phyloP scores from a whole-genome alignment of 2,113 vertebrate species.

The Pleuronectes platessa region DNA sequence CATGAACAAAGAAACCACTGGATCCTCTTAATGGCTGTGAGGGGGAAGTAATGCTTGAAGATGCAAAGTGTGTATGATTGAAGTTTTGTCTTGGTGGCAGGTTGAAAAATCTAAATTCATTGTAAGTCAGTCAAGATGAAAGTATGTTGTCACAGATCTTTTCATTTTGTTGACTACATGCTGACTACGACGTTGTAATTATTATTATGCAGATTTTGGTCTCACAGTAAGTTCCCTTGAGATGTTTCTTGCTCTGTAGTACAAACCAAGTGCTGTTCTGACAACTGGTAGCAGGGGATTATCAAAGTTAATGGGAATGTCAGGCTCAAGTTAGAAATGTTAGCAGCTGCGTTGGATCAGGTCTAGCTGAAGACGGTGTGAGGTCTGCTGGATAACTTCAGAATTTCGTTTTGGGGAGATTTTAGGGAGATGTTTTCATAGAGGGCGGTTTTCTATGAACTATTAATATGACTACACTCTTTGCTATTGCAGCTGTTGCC shows the following conservation, averaged over 20 bases:
- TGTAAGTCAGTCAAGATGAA: neutral
- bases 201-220: neutral
- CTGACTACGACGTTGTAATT: no score
- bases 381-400: neutral
- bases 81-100: neutral
- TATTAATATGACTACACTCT: conserved; percentile 30
- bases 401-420: neutral
- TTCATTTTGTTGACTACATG: neutral
- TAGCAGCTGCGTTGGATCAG: neutral
- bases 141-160: neutral
- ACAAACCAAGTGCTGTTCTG: conserved; percentile 29
- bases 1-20: neutral
- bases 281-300: conserved; percentile 16
- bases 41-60: neutral
- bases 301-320: neutral
- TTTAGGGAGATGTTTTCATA: conserved; percentile 21
- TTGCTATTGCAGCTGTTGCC: conserved; percentile 41
- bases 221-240: neutral
- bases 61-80: no score
- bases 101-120: neutral
- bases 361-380: neutral
- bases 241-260: conserved; percentile 10
- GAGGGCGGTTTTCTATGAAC: conserved; percentile 58
- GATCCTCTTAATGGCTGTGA: neutral
- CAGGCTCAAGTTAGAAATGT: neutral